Evolutionary conservation across 2,113 vertebrate genomes (phyloP), one percentile per base, ranked within the genome.

Genomic region (Phrynocephalus versicolor): DNA sequence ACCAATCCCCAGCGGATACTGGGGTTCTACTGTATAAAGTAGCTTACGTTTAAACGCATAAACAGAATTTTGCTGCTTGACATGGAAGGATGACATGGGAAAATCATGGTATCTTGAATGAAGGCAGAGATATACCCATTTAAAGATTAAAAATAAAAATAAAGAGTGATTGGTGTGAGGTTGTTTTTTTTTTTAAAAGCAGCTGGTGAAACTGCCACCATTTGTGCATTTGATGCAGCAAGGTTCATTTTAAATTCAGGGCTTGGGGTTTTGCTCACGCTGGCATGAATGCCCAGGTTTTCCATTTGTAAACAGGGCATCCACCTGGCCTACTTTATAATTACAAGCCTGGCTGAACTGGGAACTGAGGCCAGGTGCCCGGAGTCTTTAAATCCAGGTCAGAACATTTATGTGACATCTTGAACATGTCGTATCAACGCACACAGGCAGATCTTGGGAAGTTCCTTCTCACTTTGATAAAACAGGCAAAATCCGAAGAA

Each of bases 381-480:
- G n/a, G n/a, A n/a, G n/a, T 89, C 79, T 88, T 83, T 90, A 84
- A 93, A 91, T 92, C 62, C 87, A 85, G 87, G 73, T 92, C 88
- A 69, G 58, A 74, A 85, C 87, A 86, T 81, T 89, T 82, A 77
- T 85, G 58, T 65, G 30, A 60, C 74, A 88, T 62, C 82, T 67
- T 21, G 65, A 71, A 1, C 2, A 14, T 85, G 62, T 89, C 58
- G 45, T 58, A 82, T 88, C 86, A 88, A 58, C 25, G n/a, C n/a
- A 51, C 5, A 51, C 45, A 51, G 45, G 45, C 45, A 51, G 45
- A 51, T 51, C 45, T 51, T 51, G 45, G 45, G 10, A 51, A 51
- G 45, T 51, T 51, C 10, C 39, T n/a, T n/a, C n/a, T n/a, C n/a
- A n/a, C n/a, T n/a, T n/a, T n/a, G n/a, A n/a, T n/a, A n/a, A n/a